These are phyloP conservation scores for Eulemur mongoz DNA, from an alignment of 2,797 vertebrate species.

Conservation along the genomic window DNA sequence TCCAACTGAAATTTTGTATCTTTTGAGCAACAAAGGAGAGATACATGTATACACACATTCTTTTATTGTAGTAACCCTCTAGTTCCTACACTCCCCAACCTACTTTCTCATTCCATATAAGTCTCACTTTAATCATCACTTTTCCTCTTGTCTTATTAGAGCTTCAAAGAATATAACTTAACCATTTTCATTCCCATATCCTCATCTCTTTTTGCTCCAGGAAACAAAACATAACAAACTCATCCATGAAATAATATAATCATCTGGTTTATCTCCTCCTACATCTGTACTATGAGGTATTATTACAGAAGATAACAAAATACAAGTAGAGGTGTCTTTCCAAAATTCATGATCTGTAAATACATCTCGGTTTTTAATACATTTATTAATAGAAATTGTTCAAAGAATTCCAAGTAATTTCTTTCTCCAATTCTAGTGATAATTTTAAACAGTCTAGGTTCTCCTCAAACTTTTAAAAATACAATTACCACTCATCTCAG, in stretches of 20 bases:
- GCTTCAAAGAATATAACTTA: not conserved
- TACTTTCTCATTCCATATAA: not conserved
- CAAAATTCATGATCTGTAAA: not conserved
- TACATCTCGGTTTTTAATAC: not conserved
- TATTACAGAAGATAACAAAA: not conserved
- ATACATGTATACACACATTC: too few relatives aligned
- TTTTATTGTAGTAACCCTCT: not conserved
- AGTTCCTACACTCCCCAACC: not conserved
- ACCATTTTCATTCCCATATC: not conserved
- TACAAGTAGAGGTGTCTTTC: not conserved
- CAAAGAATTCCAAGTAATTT: not conserved
- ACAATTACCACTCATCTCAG: not conserved
- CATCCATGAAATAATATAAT: not conserved
- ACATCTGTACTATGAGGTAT: not conserved
- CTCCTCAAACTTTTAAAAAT: not conserved
- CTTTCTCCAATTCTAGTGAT: not conserved
- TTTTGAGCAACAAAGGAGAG: not conserved
- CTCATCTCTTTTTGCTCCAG: not conserved
- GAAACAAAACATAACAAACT: not conserved
- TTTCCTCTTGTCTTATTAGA: not conserved
- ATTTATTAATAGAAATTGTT: not conserved
- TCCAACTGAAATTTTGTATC: not conserved
- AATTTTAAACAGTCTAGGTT: not conserved
- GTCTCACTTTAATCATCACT: not conserved
- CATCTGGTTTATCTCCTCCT: not conserved